A percentile compares a stretch with the other conserved stretches of the same genome.
These are phyloP conservation scores for Smutsia temminckii DNA, from an alignment of 2,797 vertebrate species.

Conservation along the genomic window DNA sequence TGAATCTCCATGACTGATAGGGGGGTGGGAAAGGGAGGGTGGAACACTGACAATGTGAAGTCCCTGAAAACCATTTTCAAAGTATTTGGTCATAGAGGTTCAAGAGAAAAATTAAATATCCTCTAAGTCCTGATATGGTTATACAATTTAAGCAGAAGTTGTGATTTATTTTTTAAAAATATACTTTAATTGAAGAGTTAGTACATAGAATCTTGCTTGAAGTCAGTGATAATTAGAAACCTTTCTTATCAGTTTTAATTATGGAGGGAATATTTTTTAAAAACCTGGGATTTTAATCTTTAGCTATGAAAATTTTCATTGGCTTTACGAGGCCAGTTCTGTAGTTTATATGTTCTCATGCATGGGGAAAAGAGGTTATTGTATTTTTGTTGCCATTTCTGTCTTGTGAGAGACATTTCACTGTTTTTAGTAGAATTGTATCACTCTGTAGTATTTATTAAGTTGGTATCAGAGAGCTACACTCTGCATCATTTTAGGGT, in stretches of 20 bases:
- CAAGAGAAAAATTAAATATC: conserved; percentile 40
- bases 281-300: conserved; percentile 58
- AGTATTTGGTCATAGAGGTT: conserved; percentile 26
- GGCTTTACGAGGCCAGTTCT: conserved; percentile 45
- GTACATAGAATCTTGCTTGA: background rate
- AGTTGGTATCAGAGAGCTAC: conserved; percentile 62
- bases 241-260: conserved; percentile 25
- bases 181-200: background rate
- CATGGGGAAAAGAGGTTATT: conserved; percentile 15
- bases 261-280: background rate
- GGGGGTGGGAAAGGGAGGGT: background rate
- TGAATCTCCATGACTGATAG: background rate
- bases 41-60: background rate
- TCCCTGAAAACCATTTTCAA: conserved; percentile 35
- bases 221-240: background rate
- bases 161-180: conserved; percentile 29
- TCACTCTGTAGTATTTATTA: conserved; percentile 56
- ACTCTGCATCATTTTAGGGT: conserved; percentile 37
- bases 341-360: conserved; percentile 64
- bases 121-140: conserved; percentile 30
- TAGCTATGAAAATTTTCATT: conserved; percentile 51
- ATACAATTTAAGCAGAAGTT: conserved; percentile 35
- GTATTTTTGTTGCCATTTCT: conserved; percentile 50
- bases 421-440: conserved; percentile 74
- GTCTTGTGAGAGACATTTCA: conserved; percentile 62